A percentile compares a stretch with the other conserved stretches of the same genome.
These are phyloP conservation scores for Lineus longissimus DNA, from an alignment of 1,140 invertebrate genomes.

Conservation along the genomic window DNA sequence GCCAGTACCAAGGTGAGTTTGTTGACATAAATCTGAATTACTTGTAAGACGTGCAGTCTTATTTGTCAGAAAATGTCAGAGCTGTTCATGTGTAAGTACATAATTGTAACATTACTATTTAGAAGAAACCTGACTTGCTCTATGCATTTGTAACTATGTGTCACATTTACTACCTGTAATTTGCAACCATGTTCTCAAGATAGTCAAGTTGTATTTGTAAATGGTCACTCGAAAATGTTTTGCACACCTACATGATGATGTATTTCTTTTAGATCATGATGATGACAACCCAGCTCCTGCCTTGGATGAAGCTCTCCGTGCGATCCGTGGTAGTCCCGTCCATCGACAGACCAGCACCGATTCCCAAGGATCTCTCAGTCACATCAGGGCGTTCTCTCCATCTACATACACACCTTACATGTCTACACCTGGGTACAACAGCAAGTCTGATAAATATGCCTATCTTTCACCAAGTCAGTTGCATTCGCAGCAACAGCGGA, in stretches of 20 bases:
- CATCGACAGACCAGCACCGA: neutral
- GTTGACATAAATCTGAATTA: neutral
- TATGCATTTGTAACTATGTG: too few relatives aligned
- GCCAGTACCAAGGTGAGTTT: neutral
- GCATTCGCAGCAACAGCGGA: constrained; percentile 11
- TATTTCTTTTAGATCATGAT: neutral
- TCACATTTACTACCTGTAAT: too few relatives aligned
- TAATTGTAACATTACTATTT: too few relatives aligned
- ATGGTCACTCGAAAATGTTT: too few relatives aligned
- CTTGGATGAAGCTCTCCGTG: constrained; percentile 15
- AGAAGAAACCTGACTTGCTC: too few relatives aligned
- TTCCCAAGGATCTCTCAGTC: neutral
- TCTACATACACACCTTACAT: constrained; percentile 10
- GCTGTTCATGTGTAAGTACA: neutral
- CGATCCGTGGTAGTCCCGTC: constrained; percentile 7
- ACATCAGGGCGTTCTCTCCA: constrained; percentile 5
- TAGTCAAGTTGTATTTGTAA: too few relatives aligned
- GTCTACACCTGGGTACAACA: constrained; percentile 5
- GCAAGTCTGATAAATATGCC: neutral
- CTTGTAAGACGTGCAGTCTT: neutral
- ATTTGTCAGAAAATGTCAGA: neutral
- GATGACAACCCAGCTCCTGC: constrained; percentile 2
- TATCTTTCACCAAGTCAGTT: neutral
- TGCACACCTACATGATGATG: too few relatives aligned
- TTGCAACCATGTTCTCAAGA: too few relatives aligned